Base-by-base conservation (phyloP, 2,888 invertebrate genomes). In the Oithona nana region DNA sequence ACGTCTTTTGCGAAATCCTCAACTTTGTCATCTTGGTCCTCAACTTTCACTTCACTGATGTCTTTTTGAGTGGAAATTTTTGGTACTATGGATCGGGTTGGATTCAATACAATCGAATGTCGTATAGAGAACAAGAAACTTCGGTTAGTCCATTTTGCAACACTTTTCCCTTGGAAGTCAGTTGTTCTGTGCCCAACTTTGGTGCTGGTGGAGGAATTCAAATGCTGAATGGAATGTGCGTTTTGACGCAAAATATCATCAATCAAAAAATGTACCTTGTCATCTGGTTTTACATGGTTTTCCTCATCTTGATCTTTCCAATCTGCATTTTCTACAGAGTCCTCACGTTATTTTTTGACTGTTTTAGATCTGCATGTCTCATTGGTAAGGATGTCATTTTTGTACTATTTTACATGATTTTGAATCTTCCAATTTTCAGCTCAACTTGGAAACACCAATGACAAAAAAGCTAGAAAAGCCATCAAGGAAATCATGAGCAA, bases 121-220 rank as follows among this genome's bases (percentile, higher is more conserved):
- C 48, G 3, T 22, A 16, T 20, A 3, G 3, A 8, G 59, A 49
- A 50, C 48, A 49, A 50, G 28, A 49, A 48, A 22, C 24, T 26
- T 48, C 48, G 48, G 50, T 48, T 2, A 59, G 50, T 50, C 59
- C 59, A 11, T 59, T 50, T 59, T 59, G 59, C 26, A 22, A 28
- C 30, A 28, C 31, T 20, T 62, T 62, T 11, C 62, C 62, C 8
- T 48, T 49, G 22, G 62, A 62, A 28, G 62, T 62, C 22, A 54
- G 54, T 29, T 62, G 62, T 56, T 57, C 62, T n/a, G 31, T 62
- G 4, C 62, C 62, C 22, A 62, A 62, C 48, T 20, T 62, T 31
- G 62, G 62, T 1, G 62, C 62, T 20, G 62, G 29, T 28, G 62
- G 62, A 62, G 62, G 56, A 3, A 28, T 39, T 4, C 62, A 62